Percentiles rank a stretch among this genome's conserved stretches.
Conservation (phyloP, 2,888 invertebrate species). For the Drosophila atroscutellata region DNA sequence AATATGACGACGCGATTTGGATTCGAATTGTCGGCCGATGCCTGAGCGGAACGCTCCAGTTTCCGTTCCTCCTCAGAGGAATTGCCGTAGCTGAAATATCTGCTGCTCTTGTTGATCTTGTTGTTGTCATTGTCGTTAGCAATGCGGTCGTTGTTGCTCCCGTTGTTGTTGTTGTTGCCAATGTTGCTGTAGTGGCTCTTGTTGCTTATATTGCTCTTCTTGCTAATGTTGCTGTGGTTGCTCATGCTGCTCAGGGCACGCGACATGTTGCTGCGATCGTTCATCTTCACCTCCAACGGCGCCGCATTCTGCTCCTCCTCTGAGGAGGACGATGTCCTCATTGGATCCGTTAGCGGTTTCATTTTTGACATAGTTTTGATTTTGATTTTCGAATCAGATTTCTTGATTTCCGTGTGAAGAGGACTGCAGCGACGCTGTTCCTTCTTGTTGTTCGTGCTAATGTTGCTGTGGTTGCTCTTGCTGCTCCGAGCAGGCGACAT, state of each 20-base stretch:
- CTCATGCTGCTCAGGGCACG: background rate
- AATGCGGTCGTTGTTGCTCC: too few relatives aligned
- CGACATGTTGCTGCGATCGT: background rate
- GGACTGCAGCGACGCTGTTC: background rate
- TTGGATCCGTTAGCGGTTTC: background rate
- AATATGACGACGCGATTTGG: conserved; percentile 50
- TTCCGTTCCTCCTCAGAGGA: conserved; percentile 50
- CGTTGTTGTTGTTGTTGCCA: background rate
- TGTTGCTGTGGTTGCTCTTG: background rate
- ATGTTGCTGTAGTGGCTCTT: background rate
- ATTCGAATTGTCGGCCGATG: conserved; percentile 17
- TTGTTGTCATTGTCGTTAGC: background rate
- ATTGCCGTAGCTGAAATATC: conserved; percentile 10
- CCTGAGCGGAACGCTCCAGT: conserved; percentile 55
- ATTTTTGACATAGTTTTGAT: background rate
- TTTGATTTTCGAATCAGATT: background rate
- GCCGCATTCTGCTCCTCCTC: background rate
- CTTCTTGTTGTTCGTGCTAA: background rate
- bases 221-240: background rate
- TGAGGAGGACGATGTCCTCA: background rate
- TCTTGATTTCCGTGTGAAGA: too few relatives aligned
- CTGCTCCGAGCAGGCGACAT: background rate
- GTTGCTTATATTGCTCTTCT: background rate
- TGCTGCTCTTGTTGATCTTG: background rate
- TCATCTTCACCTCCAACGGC: background rate